Percentiles rank a stretch among this genome's conserved stretches.
phyloP scores from a whole-genome alignment of 2,797 vertebrate genomes.

The Chelon labrosus region DNA sequence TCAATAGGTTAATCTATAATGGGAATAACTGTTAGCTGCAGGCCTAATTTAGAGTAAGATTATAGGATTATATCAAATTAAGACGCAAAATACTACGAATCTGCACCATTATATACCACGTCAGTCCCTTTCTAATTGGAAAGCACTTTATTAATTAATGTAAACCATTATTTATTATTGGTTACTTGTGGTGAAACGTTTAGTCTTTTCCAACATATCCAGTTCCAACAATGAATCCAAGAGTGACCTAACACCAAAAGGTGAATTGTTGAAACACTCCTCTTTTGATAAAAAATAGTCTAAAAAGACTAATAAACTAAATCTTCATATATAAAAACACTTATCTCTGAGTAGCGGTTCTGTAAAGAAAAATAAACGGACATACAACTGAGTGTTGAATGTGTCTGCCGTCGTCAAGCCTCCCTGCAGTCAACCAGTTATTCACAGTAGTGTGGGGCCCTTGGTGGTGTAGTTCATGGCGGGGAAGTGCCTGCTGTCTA shows the following conservation, averaged over 20 bases:
- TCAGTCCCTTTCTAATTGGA: constrained; percentile 43
- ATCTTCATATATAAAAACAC: constrained; percentile 33
- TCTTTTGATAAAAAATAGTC: constrained; percentile 67
- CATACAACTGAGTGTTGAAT: constrained; percentile 29
- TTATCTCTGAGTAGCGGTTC: constrained; percentile 29
- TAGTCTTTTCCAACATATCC: background rate
- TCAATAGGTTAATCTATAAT: background rate
- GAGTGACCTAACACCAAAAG: constrained; percentile 22
- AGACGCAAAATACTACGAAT: constrained; percentile 19
- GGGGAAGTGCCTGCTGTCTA: constrained; percentile 87
- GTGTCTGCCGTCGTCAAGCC: constrained; percentile 14
- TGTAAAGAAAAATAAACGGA: constrained; percentile 34
- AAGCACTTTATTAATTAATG: constrained; percentile 24
- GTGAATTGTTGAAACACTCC: constrained; percentile 50
- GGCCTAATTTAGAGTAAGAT: constrained; percentile 1
- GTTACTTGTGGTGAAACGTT: constrained; percentile 9
- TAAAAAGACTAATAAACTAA: constrained; percentile 39
- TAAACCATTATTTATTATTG: background rate
- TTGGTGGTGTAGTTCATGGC: constrained; percentile 88
- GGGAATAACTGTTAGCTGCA: background rate
- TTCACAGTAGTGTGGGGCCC: constrained; percentile 91
- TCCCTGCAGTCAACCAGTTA: constrained; percentile 30
- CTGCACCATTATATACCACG: background rate
- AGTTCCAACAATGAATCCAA: constrained; percentile 20
- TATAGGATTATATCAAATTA: constrained; percentile 19